Percentiles rank a stretch among this genome's conserved stretches.
Evolutionary conservation across 2,888 invertebrate species (phyloP).

Genomic region (Melieria crassipennis): DNA sequence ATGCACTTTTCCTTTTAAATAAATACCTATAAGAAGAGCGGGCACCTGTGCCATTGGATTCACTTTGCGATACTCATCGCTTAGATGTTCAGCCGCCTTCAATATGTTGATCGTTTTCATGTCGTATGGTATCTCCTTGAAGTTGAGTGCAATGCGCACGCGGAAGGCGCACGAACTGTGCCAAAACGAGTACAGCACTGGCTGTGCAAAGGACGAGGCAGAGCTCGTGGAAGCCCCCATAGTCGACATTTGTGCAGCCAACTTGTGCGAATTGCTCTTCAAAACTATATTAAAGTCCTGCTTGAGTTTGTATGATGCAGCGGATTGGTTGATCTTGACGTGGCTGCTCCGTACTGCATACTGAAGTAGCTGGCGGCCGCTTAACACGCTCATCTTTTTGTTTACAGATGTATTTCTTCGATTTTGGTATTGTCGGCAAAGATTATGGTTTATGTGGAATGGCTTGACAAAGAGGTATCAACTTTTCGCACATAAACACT

Average conservation of each 20-base stretch:
- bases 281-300: no score
- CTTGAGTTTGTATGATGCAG: no score
- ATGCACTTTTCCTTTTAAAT: neutral
- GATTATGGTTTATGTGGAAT: no score
- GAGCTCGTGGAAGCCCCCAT: neutral
- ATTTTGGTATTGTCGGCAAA: no score
- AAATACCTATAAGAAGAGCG: constrained; percentile 81
- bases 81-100: constrained; percentile 86
- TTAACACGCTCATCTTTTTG: neutral
- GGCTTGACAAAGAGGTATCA: no score
- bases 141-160: constrained; percentile 90
- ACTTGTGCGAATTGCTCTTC: neutral
- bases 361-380: neutral
- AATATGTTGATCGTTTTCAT: constrained; percentile 86
- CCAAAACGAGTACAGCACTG: constrained; percentile 92
- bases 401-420: neutral
- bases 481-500: no score
- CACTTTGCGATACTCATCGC: constrained; percentile 86
- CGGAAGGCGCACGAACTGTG: constrained; percentile 95
- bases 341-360: neutral
- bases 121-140: constrained; percentile 96
- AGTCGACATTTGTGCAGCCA: neutral
- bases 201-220: constrained; percentile 68
- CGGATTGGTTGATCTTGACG: neutral
- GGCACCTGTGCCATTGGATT: constrained; percentile 98